phyloP scores from a whole-genome alignment of 2,797 vertebrate genomes.

The Sphenopsis melanotis region DNA sequence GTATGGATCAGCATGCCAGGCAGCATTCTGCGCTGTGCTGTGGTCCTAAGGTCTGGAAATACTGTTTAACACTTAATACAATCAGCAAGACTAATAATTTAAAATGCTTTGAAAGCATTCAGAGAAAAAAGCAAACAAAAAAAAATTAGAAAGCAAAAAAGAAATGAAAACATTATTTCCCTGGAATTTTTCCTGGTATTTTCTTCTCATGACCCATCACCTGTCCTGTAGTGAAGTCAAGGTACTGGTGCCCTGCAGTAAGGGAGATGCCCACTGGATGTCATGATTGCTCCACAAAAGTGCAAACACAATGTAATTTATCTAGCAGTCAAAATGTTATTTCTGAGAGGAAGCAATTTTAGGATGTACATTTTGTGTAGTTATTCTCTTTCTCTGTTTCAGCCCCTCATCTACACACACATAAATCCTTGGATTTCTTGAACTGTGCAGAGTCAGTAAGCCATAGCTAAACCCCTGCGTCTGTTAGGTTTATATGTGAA shows the following conservation, averaged over 20 bases:
- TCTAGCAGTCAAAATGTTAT: conserved; percentile 66
- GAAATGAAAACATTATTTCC: background rate
- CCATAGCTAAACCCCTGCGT: background rate
- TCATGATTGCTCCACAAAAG: conserved; percentile 44
- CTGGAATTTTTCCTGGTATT: background rate
- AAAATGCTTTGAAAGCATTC: background rate
- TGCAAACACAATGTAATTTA: conserved; percentile 35
- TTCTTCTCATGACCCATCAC: background rate
- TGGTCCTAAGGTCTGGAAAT: background rate
- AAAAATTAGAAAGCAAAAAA: too few species aligned
- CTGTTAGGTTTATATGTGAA: background rate
- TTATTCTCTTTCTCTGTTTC: background rate
- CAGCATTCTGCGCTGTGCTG: background rate
- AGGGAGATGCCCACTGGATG: conserved; percentile 50
- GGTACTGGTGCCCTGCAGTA: conserved; percentile 3
- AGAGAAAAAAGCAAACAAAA: background rate
- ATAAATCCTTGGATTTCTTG: background rate
- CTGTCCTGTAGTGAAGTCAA: background rate
- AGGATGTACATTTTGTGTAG: background rate
- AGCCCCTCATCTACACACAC: background rate
- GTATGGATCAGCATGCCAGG: background rate
- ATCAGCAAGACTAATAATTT: background rate
- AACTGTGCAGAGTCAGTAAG: background rate
- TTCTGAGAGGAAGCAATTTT: conserved; percentile 3
- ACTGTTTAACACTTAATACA: background rate